Percentiles rank a stretch among this genome's conserved stretches.
Evolutionary conservation across 2,888 invertebrate species (phyloP).

Genomic region (Myopa testacea): DNA sequence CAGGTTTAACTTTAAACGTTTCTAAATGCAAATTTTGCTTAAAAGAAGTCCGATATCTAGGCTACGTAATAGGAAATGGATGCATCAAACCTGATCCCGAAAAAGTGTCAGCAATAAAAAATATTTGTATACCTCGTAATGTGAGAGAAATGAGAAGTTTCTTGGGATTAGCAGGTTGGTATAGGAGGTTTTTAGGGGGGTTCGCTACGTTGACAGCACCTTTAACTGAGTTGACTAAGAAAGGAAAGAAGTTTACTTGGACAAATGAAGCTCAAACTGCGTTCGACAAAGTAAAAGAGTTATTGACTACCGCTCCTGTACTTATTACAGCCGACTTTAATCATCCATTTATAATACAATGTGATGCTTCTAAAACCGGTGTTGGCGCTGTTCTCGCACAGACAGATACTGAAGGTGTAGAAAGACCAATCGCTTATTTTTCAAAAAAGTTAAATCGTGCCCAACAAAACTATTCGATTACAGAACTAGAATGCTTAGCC

Average conservation of each 20-base stretch:
- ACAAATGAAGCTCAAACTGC: constrained; percentile 37
- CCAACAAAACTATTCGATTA: constrained; percentile 40
- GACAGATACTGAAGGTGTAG: constrained; percentile 26
- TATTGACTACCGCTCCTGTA: constrained; percentile 41
- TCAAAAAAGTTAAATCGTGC: constrained; percentile 43
- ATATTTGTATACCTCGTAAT: constrained; percentile 41
- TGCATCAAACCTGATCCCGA: constrained; percentile 43
- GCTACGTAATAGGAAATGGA: constrained; percentile 45
- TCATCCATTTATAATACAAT: constrained; percentile 40
- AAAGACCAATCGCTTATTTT: constrained; percentile 40
- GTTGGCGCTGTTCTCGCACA: constrained; percentile 40
- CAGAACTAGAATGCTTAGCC: constrained; percentile 26
- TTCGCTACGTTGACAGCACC: constrained; percentile 38
- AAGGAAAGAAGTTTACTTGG: constrained; percentile 36
- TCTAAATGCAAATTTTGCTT: constrained; percentile 43
- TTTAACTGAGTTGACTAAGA: constrained; percentile 38
- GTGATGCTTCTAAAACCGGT: constrained; percentile 39
- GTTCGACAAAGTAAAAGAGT: constrained; percentile 37
- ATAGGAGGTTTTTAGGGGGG: constrained; percentile 40
- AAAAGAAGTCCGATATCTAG: constrained; percentile 44
- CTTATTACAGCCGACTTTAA: constrained; percentile 43
- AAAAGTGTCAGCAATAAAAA: constrained; percentile 43
- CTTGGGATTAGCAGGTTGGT: constrained; percentile 47
- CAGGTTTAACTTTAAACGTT: constrained; percentile 45
- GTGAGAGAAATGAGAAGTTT: constrained; percentile 43